A percentile compares a stretch with the other conserved stretches of the same genome.
phyloP scores from a whole-genome alignment of 2,797 vertebrate species.

The Pangasius macronema region DNA sequence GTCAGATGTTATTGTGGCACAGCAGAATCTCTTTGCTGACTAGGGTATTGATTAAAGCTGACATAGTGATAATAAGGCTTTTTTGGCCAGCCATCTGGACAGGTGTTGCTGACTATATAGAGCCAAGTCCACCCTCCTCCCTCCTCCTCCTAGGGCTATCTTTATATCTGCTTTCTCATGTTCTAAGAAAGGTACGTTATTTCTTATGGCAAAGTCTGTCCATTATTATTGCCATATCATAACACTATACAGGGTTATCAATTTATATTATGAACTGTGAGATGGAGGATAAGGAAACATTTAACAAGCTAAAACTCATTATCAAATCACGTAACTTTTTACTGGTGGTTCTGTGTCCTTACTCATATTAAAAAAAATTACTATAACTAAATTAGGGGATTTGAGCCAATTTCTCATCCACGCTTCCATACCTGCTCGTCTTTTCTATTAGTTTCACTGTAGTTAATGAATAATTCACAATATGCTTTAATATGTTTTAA shows the following conservation, averaged over 20 bases:
- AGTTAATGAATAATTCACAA: conserved; percentile 32
- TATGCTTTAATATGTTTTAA: conserved; percentile 19
- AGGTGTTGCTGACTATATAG: conserved; percentile 56
- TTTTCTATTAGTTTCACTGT: conserved; percentile 16
- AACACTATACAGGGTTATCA: not conserved
- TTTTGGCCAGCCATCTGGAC: conserved; percentile 43
- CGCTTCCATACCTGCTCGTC: not conserved
- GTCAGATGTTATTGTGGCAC: conserved; percentile 24
- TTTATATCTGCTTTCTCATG: conserved; percentile 26
- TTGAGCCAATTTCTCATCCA: too few relatives aligned
- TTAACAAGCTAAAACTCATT: conserved; percentile 8
- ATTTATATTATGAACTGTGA: not conserved
- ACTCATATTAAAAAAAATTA: too few relatives aligned
- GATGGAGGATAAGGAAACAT: not conserved
- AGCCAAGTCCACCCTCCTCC: conserved; percentile 22
- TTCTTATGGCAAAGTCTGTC: not conserved
- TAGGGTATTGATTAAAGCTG: conserved; percentile 59
- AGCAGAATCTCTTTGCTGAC: conserved; percentile 52
- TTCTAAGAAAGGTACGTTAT: not conserved
- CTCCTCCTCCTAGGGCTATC: not conserved
- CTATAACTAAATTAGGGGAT: too few relatives aligned
- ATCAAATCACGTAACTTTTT: too few relatives aligned
- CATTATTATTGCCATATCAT: not conserved
- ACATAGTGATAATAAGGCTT: conserved; percentile 57
- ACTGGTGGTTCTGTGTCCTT: too few relatives aligned